These are phyloP conservation scores for Carassius auratus DNA, from an alignment of 2,113 vertebrate species.

Conservation along the genomic window DNA sequence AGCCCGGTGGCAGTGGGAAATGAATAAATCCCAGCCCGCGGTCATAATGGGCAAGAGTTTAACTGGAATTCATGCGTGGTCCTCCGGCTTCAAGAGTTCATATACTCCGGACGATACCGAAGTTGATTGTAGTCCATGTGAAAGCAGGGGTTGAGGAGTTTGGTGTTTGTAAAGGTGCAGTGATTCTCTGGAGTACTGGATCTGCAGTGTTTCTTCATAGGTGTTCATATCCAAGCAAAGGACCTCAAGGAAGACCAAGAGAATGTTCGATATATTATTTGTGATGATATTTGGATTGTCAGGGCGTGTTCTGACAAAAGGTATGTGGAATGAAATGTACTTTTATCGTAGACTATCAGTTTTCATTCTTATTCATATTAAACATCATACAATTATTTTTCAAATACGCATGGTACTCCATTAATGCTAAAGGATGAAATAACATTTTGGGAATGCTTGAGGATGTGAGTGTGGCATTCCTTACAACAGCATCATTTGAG, in stretches of 20 bases:
- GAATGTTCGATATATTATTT: constrained; percentile 70
- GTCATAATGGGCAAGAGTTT: constrained; percentile 68
- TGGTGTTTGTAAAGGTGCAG: background rate
- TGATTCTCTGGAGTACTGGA: constrained; percentile 34
- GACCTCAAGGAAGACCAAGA: constrained; percentile 52
- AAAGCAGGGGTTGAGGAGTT: constrained; percentile 50
- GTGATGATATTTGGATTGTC: constrained; percentile 75
- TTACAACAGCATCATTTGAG: background rate
- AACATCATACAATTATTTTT: background rate
- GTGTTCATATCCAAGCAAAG: constrained; percentile 4
- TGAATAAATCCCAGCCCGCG: constrained; percentile 71
- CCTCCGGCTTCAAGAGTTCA: constrained; percentile 57
- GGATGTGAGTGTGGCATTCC: background rate
- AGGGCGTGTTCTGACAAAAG: constrained; percentile 69
- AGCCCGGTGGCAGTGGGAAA: constrained; percentile 73
- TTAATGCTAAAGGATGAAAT: background rate
- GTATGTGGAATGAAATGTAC: constrained; percentile 63
- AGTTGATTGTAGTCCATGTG: constrained; percentile 42
- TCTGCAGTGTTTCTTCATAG: constrained; percentile 8
- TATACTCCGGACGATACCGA: constrained; percentile 55
- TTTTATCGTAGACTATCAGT: background rate
- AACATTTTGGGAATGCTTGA: background rate
- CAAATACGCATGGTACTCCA: background rate
- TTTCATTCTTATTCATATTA: background rate
- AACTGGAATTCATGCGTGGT: constrained; percentile 62